Evolutionary conservation across 2,113 vertebrate genomes (phyloP).

Genomic region (Capreolus pygargus): DNA sequence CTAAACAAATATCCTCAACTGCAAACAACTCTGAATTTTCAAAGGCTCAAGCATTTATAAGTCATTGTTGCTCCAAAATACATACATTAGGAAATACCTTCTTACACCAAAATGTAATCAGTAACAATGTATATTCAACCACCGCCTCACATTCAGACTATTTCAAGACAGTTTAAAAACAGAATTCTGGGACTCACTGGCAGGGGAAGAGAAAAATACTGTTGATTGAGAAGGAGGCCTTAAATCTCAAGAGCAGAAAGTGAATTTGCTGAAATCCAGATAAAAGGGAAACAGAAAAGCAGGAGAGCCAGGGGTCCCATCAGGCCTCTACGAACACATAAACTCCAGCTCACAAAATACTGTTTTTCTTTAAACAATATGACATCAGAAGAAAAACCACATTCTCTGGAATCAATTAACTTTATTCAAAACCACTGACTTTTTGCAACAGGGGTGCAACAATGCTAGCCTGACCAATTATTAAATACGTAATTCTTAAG

Average conservation of each 20-base stretch:
- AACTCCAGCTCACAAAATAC: neutral
- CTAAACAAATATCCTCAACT: conserved; percentile 9
- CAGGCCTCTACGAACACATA: neutral
- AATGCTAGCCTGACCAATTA: neutral
- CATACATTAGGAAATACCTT: neutral
- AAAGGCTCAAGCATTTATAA: neutral
- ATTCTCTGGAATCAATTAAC: neutral
- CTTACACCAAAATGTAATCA: neutral
- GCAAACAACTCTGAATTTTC: neutral
- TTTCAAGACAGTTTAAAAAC: conserved; percentile 17
- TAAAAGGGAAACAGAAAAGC: neutral
- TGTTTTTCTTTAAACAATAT: neutral
- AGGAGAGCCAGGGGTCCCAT: neutral
- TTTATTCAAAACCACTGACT: neutral
- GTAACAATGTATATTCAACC: neutral
- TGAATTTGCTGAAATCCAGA: neutral
- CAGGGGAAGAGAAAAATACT: neutral
- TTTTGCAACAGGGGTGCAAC: neutral
- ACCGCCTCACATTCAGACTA: neutral
- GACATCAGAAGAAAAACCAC: neutral
- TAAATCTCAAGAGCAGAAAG: neutral
- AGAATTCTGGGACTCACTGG: neutral
- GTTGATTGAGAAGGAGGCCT: neutral
- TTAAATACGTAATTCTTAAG: neutral
- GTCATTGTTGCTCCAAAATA: neutral